A percentile compares a stretch with the other conserved stretches of the same genome.
These are phyloP conservation scores for Coecobrya sp. DNA, from an alignment of 2,888 invertebrate genomes.

Conservation along the genomic window DNA sequence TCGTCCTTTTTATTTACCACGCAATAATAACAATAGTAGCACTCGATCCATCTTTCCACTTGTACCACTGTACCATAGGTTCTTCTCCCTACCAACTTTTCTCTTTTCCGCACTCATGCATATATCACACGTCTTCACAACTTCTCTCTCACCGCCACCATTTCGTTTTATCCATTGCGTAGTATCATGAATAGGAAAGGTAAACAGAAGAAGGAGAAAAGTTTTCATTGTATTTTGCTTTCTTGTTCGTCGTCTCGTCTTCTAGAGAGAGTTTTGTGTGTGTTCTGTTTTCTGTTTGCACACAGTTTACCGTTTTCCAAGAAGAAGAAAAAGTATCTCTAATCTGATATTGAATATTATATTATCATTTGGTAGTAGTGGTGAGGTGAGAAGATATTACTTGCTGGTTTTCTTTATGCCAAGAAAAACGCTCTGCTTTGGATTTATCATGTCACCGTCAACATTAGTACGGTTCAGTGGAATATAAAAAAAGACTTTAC, in stretches of 20 bases:
- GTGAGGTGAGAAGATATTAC: neutral
- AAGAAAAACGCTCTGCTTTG: neutral
- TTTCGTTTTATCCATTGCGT: neutral
- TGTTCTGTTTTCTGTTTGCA: neutral
- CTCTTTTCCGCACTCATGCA: neutral
- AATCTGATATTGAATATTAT: conserved; percentile 17
- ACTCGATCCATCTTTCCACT: conserved; percentile 48
- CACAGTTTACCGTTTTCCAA: neutral
- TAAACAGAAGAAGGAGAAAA: conserved; percentile 6
- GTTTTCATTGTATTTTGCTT: conserved; percentile 3
- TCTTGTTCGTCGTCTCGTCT: neutral
- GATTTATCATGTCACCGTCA: neutral
- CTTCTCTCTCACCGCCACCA: neutral
- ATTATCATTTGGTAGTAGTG: neutral
- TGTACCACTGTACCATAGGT: neutral
- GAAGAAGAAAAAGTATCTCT: neutral
- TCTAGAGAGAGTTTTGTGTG: neutral
- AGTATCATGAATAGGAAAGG: neutral
- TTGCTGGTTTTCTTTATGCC: neutral
- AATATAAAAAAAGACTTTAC: neutral
- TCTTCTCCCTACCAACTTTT: too few relatives aligned
- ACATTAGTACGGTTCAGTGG: neutral
- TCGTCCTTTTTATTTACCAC: conserved; percentile 25
- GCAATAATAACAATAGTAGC: conserved; percentile 19
- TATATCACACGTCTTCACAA: conserved; percentile 2